Evolutionary conservation across 2,888 invertebrate genomes (phyloP).

Genomic region (Leptodirus hochenwartii): DNA sequence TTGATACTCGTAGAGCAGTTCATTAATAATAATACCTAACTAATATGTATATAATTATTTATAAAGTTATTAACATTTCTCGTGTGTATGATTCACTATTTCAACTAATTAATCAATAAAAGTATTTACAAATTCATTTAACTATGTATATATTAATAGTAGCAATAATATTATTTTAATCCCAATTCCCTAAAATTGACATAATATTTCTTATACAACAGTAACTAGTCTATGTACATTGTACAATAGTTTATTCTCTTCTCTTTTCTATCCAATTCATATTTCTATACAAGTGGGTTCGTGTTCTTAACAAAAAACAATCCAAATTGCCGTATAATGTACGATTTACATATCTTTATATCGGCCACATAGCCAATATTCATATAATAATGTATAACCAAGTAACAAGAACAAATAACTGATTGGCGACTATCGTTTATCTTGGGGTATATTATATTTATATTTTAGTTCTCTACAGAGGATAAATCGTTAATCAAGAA

Average conservation of each 20-base stretch:
- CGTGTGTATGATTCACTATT: conserved; percentile 26
- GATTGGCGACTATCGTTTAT: too few relatives aligned
- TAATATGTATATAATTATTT: conserved; percentile 30
- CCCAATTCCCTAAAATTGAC: conserved; percentile 56
- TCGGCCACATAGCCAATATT: too few relatives aligned
- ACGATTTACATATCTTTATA: too few relatives aligned
- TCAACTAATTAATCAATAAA: conserved; percentile 38
- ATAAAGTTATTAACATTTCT: conserved; percentile 32
- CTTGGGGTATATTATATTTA: too few relatives aligned
- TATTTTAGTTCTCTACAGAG: too few relatives aligned
- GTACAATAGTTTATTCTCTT: conserved; percentile 1
- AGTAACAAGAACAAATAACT: too few relatives aligned
- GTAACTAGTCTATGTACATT: conserved; percentile 22
- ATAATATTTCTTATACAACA: conserved; percentile 48
- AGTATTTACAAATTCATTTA: conserved; percentile 35
- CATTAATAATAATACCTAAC: conserved; percentile 31
- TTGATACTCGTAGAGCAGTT: conserved; percentile 24
- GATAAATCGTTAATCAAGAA: too few relatives aligned
- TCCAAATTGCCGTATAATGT: too few relatives aligned
- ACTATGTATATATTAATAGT: conserved; percentile 43
- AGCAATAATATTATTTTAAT: conserved; percentile 31
- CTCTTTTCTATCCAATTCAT: too few relatives aligned
- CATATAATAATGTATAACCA: too few relatives aligned
- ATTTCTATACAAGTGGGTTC: conserved; percentile 9
- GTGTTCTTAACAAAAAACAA: too few relatives aligned